A percentile compares a stretch with the other conserved stretches of the same genome.
Conservation (phyloP, 2,797 vertebrate species). For the Sebastes iracundus region DNA sequence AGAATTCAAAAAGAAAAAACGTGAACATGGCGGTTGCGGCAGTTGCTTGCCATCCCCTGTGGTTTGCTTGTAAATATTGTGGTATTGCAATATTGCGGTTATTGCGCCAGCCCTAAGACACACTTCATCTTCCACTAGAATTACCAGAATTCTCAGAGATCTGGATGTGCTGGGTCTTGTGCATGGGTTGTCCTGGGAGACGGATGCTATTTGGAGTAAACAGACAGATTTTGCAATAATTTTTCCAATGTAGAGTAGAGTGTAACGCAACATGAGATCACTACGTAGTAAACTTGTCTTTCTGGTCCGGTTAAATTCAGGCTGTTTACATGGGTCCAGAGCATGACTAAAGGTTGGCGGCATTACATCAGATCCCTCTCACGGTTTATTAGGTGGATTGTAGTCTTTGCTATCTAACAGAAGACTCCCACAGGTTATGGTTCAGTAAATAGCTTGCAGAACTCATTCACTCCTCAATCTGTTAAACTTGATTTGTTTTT, state of each 20-base stretch:
- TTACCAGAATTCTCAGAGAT: neutral
- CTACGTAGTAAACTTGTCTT: neutral
- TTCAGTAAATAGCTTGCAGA: neutral
- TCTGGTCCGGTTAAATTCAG: neutral
- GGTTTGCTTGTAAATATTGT: no score
- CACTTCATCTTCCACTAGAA: neutral
- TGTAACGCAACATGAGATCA: neutral
- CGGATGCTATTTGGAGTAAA: neutral
- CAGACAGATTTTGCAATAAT: neutral
- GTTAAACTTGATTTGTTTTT: neutral
- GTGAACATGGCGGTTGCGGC: no score
- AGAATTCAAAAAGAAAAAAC: no score
- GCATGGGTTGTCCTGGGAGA: neutral
- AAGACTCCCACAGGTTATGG: neutral
- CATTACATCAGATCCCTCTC: neutral
- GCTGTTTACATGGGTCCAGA: neutral
- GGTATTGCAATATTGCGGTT: no score
- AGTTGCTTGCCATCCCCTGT: no score
- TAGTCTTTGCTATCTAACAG: neutral
- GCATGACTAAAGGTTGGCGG: neutral
- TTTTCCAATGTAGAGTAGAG: neutral
- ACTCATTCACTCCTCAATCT: neutral
- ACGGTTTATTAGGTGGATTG: neutral
- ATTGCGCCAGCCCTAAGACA: neutral
- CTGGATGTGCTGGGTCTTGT: neutral